Conservation (phyloP, 2,888 invertebrate species). For the Agonopterix alstromeriana region DNA sequence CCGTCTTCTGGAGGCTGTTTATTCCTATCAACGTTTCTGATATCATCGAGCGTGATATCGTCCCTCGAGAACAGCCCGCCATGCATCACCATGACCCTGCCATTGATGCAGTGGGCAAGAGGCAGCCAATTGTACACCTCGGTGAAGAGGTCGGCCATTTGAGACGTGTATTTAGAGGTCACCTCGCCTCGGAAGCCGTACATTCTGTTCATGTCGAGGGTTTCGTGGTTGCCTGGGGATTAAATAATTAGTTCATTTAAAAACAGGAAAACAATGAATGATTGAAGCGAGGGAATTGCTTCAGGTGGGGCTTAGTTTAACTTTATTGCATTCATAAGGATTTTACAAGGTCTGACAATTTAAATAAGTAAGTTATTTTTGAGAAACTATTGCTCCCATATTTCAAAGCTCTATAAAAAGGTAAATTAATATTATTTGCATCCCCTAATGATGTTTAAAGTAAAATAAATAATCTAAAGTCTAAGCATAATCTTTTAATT, state of each 20-base stretch:
- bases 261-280: too few species aligned
- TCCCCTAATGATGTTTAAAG: too few species aligned
- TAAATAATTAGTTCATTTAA: neutral
- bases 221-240: constrained; percentile 95
- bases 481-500: too few species aligned
- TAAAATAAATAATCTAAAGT: too few species aligned
- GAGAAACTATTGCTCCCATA: too few species aligned
- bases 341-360: too few species aligned
- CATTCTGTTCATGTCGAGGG: constrained; percentile 99
- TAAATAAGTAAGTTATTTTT: too few species aligned
- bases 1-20: constrained; percentile 98
- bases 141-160: constrained; percentile 98
- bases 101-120: constrained; percentile 95
- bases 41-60: constrained; percentile 94
- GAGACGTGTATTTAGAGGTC: constrained; percentile 93
- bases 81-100: constrained; percentile 91
- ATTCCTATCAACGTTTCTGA: constrained; percentile 91
- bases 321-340: too few species aligned
- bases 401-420: too few species aligned
- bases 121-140: constrained; percentile 99
- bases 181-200: constrained; percentile 99
- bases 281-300: too few species aligned
- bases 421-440: too few species aligned
- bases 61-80: constrained; percentile 98
- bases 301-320: too few species aligned